Evolutionary conservation across 1,140 invertebrate species (phyloP).

Genomic region (Megalonaias nervosa): DNA sequence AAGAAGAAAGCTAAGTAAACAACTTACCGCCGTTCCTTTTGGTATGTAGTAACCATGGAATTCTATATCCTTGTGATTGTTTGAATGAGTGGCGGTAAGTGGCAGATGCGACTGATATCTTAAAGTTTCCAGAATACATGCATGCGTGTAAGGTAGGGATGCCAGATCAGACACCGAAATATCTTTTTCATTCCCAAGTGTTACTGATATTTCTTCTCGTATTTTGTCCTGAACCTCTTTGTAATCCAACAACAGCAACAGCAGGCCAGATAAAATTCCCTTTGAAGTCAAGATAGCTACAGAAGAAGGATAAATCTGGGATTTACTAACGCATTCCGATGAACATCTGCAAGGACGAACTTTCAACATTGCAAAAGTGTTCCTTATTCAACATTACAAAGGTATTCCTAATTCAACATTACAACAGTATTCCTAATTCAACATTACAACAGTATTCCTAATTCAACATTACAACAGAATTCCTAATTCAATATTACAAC

Average conservation of each 20-base stretch:
- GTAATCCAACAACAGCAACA: constrained; percentile 52
- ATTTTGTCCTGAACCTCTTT: constrained; percentile 58
- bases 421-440: no score
- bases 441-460: no score
- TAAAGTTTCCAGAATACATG: constrained; percentile 21
- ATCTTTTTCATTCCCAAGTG: constrained; percentile 13
- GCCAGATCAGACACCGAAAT: constrained; percentile 9
- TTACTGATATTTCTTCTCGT: constrained; percentile 35
- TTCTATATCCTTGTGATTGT: constrained; percentile 11
- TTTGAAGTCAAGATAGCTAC: constrained; percentile 29
- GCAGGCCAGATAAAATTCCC: constrained; percentile 30
- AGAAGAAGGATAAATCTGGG: neutral
- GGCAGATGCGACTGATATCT: constrained; percentile 17
- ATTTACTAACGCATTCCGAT: no score
- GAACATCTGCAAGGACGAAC: no score
- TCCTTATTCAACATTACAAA: no score
- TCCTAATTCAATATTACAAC: no score
- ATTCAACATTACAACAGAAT: no score
- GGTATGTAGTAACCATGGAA: constrained; percentile 25
- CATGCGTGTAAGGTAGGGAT: constrained; percentile 17
- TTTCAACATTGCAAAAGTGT: no score
- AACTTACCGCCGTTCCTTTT: constrained; percentile 11
- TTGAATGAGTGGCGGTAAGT: constrained; percentile 5
- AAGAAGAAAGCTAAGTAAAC: no score
- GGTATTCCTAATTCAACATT: no score